Conservation (phyloP, 2,888 invertebrate species). For the Megaustenia siamemsis region DNA sequence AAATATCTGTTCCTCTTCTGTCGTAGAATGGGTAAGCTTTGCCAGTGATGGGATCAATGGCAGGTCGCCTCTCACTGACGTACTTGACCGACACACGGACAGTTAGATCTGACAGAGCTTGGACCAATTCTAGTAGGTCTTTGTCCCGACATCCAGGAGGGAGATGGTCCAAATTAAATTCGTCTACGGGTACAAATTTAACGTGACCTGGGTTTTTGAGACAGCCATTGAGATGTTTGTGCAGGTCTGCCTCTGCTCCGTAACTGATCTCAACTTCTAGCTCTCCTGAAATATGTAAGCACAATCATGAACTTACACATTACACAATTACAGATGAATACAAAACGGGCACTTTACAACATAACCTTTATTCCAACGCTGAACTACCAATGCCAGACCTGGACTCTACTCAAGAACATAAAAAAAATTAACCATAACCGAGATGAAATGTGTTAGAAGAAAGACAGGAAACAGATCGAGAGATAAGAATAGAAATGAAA, state of each 20-base stretch:
- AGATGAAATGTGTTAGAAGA: too few species aligned
- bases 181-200: neutral
- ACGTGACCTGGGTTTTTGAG: conserved; percentile 10
- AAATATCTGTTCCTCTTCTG: neutral
- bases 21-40: neutral
- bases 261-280: neutral
- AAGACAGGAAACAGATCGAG: too few species aligned
- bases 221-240: neutral
- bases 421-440: too few species aligned
- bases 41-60: neutral
- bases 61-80: neutral
- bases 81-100: neutral
- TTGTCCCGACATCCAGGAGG: neutral
- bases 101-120: neutral
- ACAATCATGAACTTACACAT: too few species aligned
- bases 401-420: too few species aligned
- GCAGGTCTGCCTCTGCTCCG: conserved; percentile 1
- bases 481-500: too few species aligned
- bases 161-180: neutral
- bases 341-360: too few species aligned
- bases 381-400: too few species aligned
- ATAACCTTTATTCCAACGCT: too few species aligned
- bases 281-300: too few species aligned
- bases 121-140: neutral
- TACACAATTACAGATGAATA: too few species aligned